Base-by-base conservation (phyloP, 2,888 invertebrate genomes). In the Heliconius erato region DNA sequence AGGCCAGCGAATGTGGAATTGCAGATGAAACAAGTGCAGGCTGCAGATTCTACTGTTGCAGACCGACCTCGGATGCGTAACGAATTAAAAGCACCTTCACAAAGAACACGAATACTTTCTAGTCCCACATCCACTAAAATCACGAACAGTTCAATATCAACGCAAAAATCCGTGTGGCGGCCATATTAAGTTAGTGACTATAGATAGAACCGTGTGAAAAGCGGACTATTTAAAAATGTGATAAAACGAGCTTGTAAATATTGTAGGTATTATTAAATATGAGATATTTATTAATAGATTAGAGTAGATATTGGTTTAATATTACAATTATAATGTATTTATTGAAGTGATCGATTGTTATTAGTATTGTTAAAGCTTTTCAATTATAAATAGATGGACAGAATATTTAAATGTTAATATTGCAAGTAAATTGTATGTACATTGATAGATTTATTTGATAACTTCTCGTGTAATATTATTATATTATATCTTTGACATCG, bases 131-230 rank as follows among this genome's bases (percentile, higher is more conserved):
- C 96, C 83, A 97, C 97, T 5, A 97, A 97, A 93, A 93, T 97
- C 79, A 94, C 95, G 82, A 96, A 95, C 86, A 94, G 96, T 78
- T 90, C 95, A 84, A 96, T 96, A 90, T 92, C 96, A 49, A 94
- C 96, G 76, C 96, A 97, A 84, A 97, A 97, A 94, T 97, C 97
- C 23, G 98, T 98, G 59, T 98, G 98, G 98, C 94, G 98, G 88
- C 98, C 98, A 82, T 98, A 98, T 96, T 98, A 96, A 95, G 91
- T 87, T 91, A 90, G 88, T 87, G 86, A 86, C 80, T 82, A 85
- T 84, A 83, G 85, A 72, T 84, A 83, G 85, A 72, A 89, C 91
- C 91, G 90, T 88, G 88, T 86, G 84, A 82, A 71, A 72, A 74
- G 84, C 88, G 89, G 91, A 91, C 89, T 89, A 90, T 91, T 12